Conservation (phyloP, 2,888 invertebrate species). For the Agonopterix alstromeriana region DNA sequence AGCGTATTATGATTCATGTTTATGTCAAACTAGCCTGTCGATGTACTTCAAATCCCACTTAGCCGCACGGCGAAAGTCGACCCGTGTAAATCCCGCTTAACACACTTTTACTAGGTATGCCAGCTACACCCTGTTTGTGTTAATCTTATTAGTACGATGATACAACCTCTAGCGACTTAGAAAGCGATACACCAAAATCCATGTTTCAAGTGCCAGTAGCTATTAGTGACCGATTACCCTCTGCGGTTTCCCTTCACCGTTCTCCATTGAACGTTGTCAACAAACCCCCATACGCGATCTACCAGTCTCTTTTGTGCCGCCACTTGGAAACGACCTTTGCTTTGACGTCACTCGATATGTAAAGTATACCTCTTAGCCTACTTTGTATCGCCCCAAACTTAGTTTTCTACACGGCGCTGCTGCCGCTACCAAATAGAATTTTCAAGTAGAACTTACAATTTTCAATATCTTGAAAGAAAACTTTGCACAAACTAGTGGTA, state of each 20-base stretch:
- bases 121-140: too few relatives aligned
- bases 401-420: slow-evolving; percentile 12
- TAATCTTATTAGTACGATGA: too few relatives aligned
- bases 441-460: slow-evolving; percentile 9
- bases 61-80: too few relatives aligned
- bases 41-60: too few relatives aligned
- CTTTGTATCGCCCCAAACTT: slow-evolving; percentile 20
- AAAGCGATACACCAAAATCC: background rate
- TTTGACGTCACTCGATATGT: slow-evolving; percentile 27
- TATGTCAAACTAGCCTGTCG: too few relatives aligned
- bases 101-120: too few relatives aligned
- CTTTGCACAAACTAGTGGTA: background rate
- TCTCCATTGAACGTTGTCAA: background rate
- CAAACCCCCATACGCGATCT: background rate
- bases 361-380: slow-evolving; percentile 27
- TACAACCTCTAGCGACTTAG: too few relatives aligned
- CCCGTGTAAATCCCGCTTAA: too few relatives aligned
- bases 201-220: background rate
- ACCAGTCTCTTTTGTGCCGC: slow-evolving; percentile 16
- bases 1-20: too few relatives aligned
- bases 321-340: slow-evolving; percentile 18
- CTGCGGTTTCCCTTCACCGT: too few relatives aligned
- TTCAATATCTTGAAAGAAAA: background rate
- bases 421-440: slow-evolving; percentile 13
- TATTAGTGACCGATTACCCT: background rate